Conservation (phyloP, 2,888 invertebrate species). For the Tortricodes alternella region DNA sequence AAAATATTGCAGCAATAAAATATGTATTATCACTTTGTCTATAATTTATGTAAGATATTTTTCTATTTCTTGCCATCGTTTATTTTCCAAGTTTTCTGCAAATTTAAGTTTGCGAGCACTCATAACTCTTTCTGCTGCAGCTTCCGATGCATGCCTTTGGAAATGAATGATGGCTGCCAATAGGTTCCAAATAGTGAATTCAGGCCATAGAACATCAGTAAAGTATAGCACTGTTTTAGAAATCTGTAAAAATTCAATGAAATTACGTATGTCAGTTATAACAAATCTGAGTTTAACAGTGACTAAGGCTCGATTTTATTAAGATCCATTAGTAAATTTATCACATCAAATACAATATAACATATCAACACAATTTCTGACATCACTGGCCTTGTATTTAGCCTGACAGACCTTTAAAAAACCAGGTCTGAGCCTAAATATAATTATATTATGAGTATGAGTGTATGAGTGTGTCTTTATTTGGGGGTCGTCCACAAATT, state of each 20-base stretch:
- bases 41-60: slow-evolving; percentile 44
- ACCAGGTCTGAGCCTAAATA: no score
- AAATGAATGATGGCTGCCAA: slow-evolving; percentile 93
- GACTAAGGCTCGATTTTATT: no score
- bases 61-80: slow-evolving; percentile 60
- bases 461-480: no score
- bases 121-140: slow-evolving; percentile 42
- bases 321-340: no score
- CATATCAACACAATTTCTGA: no score
- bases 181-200: slow-evolving; percentile 96
- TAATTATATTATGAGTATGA: no score
- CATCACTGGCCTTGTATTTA: no score
- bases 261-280: no score
- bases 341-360: no score
- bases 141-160: slow-evolving; percentile 83
- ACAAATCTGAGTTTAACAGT: no score
- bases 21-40: background rate
- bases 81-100: slow-evolving; percentile 63
- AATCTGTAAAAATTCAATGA: slow-evolving; percentile 78
- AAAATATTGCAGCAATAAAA: background rate
- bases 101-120: slow-evolving; percentile 61
- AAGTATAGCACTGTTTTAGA: slow-evolving; percentile 92
- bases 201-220: slow-evolving; percentile 96
- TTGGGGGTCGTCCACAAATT: no score
- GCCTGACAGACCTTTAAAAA: no score